phyloP scores from a whole-genome alignment of 2,797 vertebrate genomes.

The Margarornis squamiger region DNA sequence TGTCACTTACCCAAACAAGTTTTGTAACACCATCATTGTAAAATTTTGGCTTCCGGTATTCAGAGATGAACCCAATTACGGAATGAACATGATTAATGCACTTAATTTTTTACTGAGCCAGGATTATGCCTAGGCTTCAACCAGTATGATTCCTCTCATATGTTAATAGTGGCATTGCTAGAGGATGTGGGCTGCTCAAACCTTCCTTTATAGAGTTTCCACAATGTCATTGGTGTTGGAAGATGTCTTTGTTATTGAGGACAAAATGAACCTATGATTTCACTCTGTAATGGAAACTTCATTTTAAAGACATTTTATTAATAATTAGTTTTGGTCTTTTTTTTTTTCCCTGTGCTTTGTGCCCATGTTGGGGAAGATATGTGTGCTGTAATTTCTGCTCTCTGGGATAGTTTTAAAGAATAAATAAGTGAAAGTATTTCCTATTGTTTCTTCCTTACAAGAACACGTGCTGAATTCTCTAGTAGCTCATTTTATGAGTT shows the following conservation, averaged over 20 bases:
- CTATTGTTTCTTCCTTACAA: conserved; percentile 24
- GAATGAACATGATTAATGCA: background rate
- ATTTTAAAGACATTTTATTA: background rate
- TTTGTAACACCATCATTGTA: background rate
- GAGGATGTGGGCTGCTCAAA: background rate
- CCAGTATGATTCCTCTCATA: background rate
- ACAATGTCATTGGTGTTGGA: background rate
- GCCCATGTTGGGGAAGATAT: background rate
- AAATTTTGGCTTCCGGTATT: background rate
- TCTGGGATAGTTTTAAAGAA: conserved; percentile 1
- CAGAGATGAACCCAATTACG: background rate
- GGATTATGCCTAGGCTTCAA: background rate
- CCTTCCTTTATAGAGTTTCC: background rate
- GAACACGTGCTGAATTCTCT: conserved; percentile 28
- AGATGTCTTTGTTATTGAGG: background rate
- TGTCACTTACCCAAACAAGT: background rate
- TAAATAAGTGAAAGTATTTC: conserved; percentile 45
- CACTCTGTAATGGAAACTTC: background rate
- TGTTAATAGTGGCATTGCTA: background rate
- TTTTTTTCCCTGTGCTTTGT: background rate
- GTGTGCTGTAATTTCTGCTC: background rate
- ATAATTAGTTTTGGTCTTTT: background rate
- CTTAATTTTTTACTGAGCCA: background rate
- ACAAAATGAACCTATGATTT: background rate
- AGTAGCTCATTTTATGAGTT: conserved; percentile 47